phyloP scores from a whole-genome alignment of 2,888 invertebrate species.

The Peribatodes rhomboidaria region DNA sequence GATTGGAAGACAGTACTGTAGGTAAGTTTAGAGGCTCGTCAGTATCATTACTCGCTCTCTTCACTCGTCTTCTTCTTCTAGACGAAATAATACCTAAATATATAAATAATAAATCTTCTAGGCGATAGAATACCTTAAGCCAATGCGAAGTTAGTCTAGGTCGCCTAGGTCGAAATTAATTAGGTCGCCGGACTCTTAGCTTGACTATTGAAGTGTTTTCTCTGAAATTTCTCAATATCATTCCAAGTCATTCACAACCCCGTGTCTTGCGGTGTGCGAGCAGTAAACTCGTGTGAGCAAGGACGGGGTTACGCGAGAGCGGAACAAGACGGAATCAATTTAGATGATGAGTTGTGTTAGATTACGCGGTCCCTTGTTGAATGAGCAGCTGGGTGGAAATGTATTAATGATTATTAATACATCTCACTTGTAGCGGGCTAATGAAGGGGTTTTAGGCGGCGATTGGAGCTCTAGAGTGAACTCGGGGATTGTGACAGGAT shows the following conservation, averaged over 20 bases:
- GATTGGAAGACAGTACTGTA: too few relatives aligned
- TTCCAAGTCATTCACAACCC: constrained; percentile 39
- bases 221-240: background rate
- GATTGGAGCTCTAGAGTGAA: background rate
- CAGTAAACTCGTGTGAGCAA: constrained; percentile 39
- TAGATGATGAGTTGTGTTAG: constrained; percentile 38
- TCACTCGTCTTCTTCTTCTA: too few relatives aligned
- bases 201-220: background rate
- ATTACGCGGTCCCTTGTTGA: constrained; percentile 33
- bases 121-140: too few relatives aligned
- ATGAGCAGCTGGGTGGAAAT: constrained; percentile 22
- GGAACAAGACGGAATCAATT: constrained; percentile 32
- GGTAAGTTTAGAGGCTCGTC: too few relatives aligned
- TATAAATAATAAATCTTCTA: too few relatives aligned
- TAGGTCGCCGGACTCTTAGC: too few relatives aligned
- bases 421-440: constrained; percentile 2
- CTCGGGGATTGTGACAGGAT: background rate
- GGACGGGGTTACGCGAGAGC: constrained; percentile 33
- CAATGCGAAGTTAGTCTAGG: too few relatives aligned
- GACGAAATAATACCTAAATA: too few relatives aligned
- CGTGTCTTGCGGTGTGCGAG: constrained; percentile 40
- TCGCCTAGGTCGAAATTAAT: too few relatives aligned
- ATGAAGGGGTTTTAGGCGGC: constrained; percentile 6
- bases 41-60: too few relatives aligned
- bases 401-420: constrained; percentile 24